Conservation (phyloP, 2,797 vertebrate genomes). For the Ceryle rudis region DNA sequence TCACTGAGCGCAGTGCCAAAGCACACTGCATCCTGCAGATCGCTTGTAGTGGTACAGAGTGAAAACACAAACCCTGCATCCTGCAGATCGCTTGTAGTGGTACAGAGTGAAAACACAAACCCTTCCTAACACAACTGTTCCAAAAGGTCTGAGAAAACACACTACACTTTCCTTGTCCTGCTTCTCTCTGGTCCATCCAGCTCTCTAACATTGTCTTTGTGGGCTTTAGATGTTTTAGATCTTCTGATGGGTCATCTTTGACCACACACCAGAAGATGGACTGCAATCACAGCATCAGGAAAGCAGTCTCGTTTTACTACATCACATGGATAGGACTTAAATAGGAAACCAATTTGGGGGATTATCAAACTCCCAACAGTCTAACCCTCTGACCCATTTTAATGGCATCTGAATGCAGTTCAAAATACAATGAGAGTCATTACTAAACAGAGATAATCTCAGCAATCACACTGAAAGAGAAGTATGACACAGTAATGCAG, state of each 20-base stretch:
- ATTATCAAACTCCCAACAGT: neutral
- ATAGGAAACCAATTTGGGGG: neutral
- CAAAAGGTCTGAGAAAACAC: neutral
- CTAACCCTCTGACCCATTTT: neutral
- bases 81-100: rapidly evolving
- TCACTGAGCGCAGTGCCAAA: neutral
- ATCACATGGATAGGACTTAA: neutral
- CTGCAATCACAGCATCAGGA: neutral
- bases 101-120: neutral
- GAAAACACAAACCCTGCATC: neutral
- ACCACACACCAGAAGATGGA: neutral
- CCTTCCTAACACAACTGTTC: neutral
- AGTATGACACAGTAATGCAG: neutral
- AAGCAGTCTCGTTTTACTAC: neutral
- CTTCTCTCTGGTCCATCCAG: neutral
- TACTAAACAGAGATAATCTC: neutral
- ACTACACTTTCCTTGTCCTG: neutral
- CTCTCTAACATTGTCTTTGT: neutral
- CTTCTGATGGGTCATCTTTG: neutral
- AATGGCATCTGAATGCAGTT: neutral
- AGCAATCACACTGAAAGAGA: neutral
- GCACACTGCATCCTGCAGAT: neutral
- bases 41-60: rapidly evolving
- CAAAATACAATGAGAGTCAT: neutral
- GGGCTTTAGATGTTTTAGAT: neutral